phyloP scores from a whole-genome alignment of 2,113 vertebrate genomes.

The Pedionomus torquatus region DNA sequence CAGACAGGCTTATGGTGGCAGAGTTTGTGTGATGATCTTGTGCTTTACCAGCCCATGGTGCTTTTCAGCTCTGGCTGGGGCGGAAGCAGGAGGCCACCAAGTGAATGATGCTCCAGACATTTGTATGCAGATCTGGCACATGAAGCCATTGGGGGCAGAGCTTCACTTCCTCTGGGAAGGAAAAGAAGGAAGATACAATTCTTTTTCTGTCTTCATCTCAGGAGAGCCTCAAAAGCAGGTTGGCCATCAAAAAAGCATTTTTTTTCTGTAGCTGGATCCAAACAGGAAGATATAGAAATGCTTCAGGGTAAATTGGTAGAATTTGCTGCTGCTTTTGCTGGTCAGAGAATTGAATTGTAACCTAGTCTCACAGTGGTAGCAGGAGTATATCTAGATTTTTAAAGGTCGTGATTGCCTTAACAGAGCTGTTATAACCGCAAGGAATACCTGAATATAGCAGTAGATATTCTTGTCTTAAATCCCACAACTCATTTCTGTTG shows the following conservation, averaged over 20 bases:
- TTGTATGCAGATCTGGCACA: neutral
- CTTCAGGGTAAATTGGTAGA: neutral
- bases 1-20: neutral
- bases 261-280: neutral
- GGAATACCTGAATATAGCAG: neutral
- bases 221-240: neutral
- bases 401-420: neutral
- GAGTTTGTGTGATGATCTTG: neutral
- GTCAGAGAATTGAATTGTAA: neutral
- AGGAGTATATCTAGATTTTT: neutral
- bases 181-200: neutral
- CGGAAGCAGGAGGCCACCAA: neutral
- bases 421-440: neutral
- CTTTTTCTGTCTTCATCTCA: neutral
- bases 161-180: neutral
- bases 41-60: neutral
- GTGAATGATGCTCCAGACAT: neutral
- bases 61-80: neutral
- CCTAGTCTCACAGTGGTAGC: neutral
- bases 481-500: neutral
- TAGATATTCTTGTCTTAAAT: neutral
- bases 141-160: accelerated
- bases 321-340: neutral
- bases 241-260: neutral
- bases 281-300: neutral